phyloP scores from a whole-genome alignment of 1,140 invertebrate genomes.

The Euwallacea fornicatus region DNA sequence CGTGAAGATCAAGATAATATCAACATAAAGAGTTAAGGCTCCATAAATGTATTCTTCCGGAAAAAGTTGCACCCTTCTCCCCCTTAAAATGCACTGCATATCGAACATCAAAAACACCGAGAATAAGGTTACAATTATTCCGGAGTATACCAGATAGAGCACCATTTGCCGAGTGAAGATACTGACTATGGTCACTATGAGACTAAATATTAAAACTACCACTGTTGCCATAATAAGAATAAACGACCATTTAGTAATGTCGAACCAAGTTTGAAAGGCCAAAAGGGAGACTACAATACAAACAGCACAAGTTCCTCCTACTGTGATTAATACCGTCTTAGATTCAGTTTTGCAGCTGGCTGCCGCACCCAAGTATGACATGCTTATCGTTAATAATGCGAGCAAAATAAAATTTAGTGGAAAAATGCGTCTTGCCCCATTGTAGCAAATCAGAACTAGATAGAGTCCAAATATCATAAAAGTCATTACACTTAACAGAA shows the following conservation, averaged over 20 bases:
- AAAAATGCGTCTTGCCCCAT: slow-evolving; percentile 31
- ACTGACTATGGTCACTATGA: slow-evolving; percentile 37
- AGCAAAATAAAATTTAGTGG: slow-evolving; percentile 43
- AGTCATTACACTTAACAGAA: slow-evolving; percentile 19
- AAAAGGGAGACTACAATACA: slow-evolving; percentile 38
- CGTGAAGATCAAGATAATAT: slow-evolving; percentile 47
- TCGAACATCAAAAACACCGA: slow-evolving; percentile 44
- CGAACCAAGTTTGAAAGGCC: slow-evolving; percentile 42
- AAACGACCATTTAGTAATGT: slow-evolving; percentile 42
- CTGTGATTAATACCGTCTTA: slow-evolving; percentile 28
- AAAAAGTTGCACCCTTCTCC: slow-evolving; percentile 41
- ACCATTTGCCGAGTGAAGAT: slow-evolving; percentile 24
- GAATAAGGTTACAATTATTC: slow-evolving; percentile 26
- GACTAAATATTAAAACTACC: slow-evolving; percentile 37
- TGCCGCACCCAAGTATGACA: slow-evolving; percentile 37
- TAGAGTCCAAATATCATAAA: slow-evolving; percentile 11
- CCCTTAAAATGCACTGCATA: slow-evolving; percentile 45
- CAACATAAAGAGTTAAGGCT: slow-evolving; percentile 43
- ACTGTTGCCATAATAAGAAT: slow-evolving; percentile 35
- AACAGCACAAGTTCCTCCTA: slow-evolving; percentile 35
- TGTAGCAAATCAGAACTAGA: slow-evolving; percentile 35
- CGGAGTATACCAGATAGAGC: slow-evolving; percentile 32
- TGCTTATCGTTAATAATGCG: slow-evolving; percentile 36
- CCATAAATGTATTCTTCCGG: slow-evolving; percentile 48
- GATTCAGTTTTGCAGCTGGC: slow-evolving; percentile 13